Base-by-base conservation (phyloP, 1,140 invertebrate genomes). In the Cotesia typhae region DNA sequence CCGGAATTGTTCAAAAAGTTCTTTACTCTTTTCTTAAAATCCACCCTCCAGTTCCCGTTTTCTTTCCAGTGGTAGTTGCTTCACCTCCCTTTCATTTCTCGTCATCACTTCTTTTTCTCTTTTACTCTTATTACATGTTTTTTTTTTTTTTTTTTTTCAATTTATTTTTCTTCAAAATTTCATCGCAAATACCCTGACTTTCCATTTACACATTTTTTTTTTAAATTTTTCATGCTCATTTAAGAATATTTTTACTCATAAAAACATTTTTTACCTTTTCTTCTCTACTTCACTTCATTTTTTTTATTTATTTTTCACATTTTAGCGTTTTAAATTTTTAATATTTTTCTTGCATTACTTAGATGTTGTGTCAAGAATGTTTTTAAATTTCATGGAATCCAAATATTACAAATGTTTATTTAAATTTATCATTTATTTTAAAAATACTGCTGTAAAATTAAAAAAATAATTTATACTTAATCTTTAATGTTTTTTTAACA, bases 81-180 rank as follows among this genome's bases (percentile, higher is more conserved):
- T 41, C 38, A 41, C 38, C 41, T 47, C 41, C 6, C 41, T 47
- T 47, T 47, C 41, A 47, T 47, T 47, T 47, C 41, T 47, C 41
- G 5, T 47, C 41, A 47, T 47, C 41, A 47, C 41, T 65, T 65
- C 20, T 52, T 67, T 52, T 67, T 67, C 65, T 63, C 61, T 10
- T 59, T 20, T 71, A 55, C 53, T 52, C 51, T 66, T 51, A 36
- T 47, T 3, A 57, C 51, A 51, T 38, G 7, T 14, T 14, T 14
- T 55, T 28, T 17, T 47, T 68, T 59, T 67, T 70, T 71, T 72
- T 67, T 67, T 37, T 71, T 75, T 71, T 60, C 61, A 68, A 52
- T 66, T 74, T 72, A 61, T 57, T 64, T 36, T 36, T 71, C 64
- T 70, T 72, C 37, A 37, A 64, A 70, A 59, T 61, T 61, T 35